phyloP scores from a whole-genome alignment of 2,113 vertebrate genomes.

The Myotis davidii region DNA sequence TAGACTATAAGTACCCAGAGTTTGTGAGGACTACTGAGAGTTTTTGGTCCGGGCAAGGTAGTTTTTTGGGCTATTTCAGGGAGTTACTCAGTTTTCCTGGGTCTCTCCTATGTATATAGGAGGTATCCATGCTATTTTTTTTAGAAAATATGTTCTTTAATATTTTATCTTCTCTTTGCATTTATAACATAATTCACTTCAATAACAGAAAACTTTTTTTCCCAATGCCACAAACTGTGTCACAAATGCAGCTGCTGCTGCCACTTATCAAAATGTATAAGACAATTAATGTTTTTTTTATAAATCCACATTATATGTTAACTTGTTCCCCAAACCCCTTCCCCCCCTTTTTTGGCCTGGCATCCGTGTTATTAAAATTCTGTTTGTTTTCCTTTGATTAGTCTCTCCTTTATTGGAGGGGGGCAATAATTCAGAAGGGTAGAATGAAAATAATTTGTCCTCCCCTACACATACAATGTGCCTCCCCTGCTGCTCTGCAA shows the following conservation, averaged over 20 bases:
- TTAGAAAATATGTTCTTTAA: slow-evolving; percentile 92
- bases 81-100: background rate
- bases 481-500: background rate
- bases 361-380: background rate
- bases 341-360: slow-evolving; percentile 78
- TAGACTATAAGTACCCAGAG: background rate
- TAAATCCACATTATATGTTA: slow-evolving; percentile 87
- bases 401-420: background rate
- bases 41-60: background rate
- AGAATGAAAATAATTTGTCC: background rate
- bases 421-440: background rate
- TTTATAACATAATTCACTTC: slow-evolving; percentile 87
- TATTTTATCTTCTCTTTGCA: slow-evolving; percentile 89
- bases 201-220: slow-evolving; percentile 84
- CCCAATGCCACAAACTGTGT: slow-evolving; percentile 85
- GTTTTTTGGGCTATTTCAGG: background rate
- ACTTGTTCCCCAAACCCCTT: slow-evolving; percentile 87
- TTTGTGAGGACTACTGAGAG: background rate
- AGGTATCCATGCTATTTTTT: background rate
- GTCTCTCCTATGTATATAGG: background rate
- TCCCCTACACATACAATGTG: background rate
- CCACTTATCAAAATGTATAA: slow-evolving; percentile 91
- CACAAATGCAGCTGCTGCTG: slow-evolving; percentile 90
- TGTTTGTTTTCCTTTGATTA: background rate
- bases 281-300: slow-evolving; percentile 85